Evolutionary conservation across 1,140 invertebrate genomes (phyloP).

Genomic region (Drosophila littoralis): DNA sequence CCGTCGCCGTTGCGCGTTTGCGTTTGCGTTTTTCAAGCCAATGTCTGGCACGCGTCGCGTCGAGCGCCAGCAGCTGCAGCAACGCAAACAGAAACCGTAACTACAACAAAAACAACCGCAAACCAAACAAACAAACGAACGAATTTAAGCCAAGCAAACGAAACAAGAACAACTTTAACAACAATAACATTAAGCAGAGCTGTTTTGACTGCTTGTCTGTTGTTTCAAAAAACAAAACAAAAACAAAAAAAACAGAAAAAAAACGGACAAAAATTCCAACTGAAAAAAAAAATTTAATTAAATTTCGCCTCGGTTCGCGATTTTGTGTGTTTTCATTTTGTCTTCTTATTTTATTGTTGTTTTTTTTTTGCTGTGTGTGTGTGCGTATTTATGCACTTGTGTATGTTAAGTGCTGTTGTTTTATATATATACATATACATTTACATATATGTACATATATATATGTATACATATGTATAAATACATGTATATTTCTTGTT

Average conservation of each 20-base stretch:
- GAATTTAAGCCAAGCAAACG: constrained; percentile 25
- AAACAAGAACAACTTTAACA: constrained; percentile 24
- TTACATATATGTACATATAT: background rate
- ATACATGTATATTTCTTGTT: constrained; percentile 13
- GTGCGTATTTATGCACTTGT: constrained; percentile 10
- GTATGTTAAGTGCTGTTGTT: constrained; percentile 20
- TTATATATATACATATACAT: background rate
- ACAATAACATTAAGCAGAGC: constrained; percentile 38
- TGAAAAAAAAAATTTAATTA: constrained; percentile 34
- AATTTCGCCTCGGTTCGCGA: constrained; percentile 45
- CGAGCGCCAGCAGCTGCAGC: constrained; percentile 36
- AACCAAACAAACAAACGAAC: constrained; percentile 9
- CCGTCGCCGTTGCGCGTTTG: constrained; percentile 22
- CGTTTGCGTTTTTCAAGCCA: constrained; percentile 24
- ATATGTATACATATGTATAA: background rate
- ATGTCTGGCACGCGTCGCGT: constrained; percentile 42
- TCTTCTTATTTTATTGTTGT: constrained; percentile 35
- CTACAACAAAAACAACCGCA: constrained; percentile 13
- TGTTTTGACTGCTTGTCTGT: constrained; percentile 30
- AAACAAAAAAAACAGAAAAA: constrained; percentile 34
- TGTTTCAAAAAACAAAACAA: constrained; percentile 11
- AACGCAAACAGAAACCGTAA: constrained; percentile 14
- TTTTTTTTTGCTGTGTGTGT: constrained; percentile 29
- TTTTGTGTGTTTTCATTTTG: constrained; percentile 47
- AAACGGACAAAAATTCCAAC: constrained; percentile 29